A percentile compares a stretch with the other conserved stretches of the same genome.
Evolutionary conservation across 2,113 vertebrate species (phyloP).

Genomic region (Nymphicus hollandicus): DNA sequence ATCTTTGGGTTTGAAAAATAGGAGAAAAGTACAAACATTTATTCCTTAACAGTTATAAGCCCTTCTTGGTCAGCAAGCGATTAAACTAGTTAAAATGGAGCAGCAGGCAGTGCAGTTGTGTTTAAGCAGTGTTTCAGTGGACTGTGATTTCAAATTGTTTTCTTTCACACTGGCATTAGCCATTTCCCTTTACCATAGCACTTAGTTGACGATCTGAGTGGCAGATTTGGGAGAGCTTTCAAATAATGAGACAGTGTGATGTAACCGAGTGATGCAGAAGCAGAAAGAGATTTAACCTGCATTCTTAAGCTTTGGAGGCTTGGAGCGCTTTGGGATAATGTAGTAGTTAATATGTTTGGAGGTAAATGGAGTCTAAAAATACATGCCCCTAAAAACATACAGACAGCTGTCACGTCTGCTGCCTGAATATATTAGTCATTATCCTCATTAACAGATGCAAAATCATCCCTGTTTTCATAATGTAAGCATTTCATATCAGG

Average conservation of each 20-base stretch:
- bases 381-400: constrained; percentile 70
- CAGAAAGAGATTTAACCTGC: constrained; percentile 56
- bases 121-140: background rate
- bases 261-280: constrained; percentile 55
- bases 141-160: constrained; percentile 39
- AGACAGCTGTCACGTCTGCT: constrained; percentile 76
- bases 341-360: constrained; percentile 63
- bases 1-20: constrained; percentile 63
- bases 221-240: constrained; percentile 58
- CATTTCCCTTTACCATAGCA: constrained; percentile 41
- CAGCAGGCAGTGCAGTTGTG: background rate
- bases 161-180: constrained; percentile 56
- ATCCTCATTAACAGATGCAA: constrained; percentile 72
- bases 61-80: constrained; percentile 14
- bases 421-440: constrained; percentile 76
- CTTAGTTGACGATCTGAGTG: constrained; percentile 58
- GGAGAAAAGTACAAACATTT: background rate
- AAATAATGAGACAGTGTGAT: constrained; percentile 67
- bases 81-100: constrained; percentile 51
- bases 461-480: constrained; percentile 71
- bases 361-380: constrained; percentile 75
- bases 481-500: constrained; percentile 60
- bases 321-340: constrained; percentile 60
- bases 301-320: constrained; percentile 31
- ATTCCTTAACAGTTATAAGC: constrained; percentile 23